Percentiles rank a stretch among this genome's conserved stretches.
These are phyloP conservation scores for Oncorhynchus clarkii DNA, from an alignment of 2,113 vertebrate genomes.

Conservation along the genomic window DNA sequence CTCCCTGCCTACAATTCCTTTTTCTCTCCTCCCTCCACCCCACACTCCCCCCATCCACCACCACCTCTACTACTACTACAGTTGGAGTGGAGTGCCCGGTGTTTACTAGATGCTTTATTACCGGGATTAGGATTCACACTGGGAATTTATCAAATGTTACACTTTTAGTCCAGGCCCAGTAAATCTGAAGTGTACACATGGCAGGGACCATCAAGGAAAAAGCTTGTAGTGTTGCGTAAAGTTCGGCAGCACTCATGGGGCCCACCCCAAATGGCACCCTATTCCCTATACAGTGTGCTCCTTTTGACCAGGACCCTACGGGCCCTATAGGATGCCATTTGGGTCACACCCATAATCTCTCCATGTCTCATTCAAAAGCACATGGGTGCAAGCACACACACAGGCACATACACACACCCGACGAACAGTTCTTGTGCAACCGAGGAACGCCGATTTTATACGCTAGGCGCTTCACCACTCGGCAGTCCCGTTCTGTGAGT, in stretches of 20 bases:
- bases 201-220: conserved; percentile 34
- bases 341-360: not conserved
- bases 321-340: too few relatives aligned
- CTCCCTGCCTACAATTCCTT: not conserved
- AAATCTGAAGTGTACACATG: conserved; percentile 35
- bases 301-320: too few relatives aligned
- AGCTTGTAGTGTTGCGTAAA: not conserved
- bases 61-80: not conserved
- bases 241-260: not conserved
- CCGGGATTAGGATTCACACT: conserved; percentile 41
- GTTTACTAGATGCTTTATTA: conserved; percentile 43
- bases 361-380: not conserved
- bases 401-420: not conserved
- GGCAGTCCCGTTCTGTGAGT: too few relatives aligned
- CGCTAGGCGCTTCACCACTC: too few relatives aligned
- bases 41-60: not conserved
- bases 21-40: not conserved
- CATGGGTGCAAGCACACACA: not conserved
- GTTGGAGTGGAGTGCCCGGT: conserved; percentile 8
- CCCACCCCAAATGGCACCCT: too few relatives aligned
- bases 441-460: too few relatives aligned
- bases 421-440: too few relatives aligned
- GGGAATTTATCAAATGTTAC: conserved; percentile 51
- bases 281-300: too few relatives aligned
- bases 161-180: conserved; percentile 53